Conservation (phyloP, 2,888 invertebrate species). For the Catocala sponsa region DNA sequence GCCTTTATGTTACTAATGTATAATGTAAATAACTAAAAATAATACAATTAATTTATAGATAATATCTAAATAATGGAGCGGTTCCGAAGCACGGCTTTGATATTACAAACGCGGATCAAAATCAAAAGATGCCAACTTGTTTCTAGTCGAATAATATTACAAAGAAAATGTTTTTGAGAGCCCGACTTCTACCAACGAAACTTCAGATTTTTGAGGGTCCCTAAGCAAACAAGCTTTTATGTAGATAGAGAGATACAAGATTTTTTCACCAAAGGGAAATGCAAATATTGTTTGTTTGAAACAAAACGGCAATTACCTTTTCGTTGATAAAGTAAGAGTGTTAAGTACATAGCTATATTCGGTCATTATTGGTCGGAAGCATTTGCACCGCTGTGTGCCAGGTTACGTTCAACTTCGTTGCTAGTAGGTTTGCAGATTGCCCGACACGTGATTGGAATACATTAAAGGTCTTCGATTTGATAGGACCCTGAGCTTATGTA, state of each 20-base stretch:
- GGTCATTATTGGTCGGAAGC: constrained; percentile 10
- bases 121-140: constrained; percentile 25
- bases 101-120: constrained; percentile 29
- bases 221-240: constrained; percentile 25
- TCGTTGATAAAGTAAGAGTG: constrained; percentile 13
- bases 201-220: constrained; percentile 29
- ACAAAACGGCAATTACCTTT: constrained; percentile 3
- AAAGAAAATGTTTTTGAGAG: constrained; percentile 39
- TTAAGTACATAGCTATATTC: constrained; percentile 8
- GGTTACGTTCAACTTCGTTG: constrained; percentile 15
- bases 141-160: constrained; percentile 31
- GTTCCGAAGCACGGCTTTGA: background rate
- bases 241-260: constrained; percentile 12
- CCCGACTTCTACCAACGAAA: constrained; percentile 19
- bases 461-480: constrained; percentile 45
- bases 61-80: too few species aligned
- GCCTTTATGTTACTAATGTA: too few species aligned
- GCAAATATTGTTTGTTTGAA: constrained; percentile 21
- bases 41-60: too few species aligned
- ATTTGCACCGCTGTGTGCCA: constrained; percentile 17
- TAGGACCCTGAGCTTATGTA: constrained; percentile 10
- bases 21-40: too few species aligned
- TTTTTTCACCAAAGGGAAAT: constrained; percentile 23
- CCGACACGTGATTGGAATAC: constrained; percentile 60
- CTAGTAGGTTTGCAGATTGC: constrained; percentile 15